Percentiles rank a stretch among this genome's conserved stretches.
Conservation (phyloP, 1,140 invertebrate species). For the Daktulosphaira vitifoliae region DNA sequence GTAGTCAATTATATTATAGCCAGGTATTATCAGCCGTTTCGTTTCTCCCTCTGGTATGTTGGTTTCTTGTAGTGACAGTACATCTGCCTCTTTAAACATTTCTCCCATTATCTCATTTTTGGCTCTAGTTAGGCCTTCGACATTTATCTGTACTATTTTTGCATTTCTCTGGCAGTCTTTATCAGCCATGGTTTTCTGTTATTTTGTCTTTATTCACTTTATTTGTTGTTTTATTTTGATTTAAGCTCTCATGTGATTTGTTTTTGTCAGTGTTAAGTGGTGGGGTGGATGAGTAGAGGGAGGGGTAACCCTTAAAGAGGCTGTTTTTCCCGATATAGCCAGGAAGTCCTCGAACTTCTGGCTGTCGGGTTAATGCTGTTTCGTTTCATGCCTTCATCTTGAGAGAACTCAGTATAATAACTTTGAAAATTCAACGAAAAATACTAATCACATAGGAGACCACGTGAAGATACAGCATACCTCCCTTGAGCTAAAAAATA, state of each 20-base stretch:
- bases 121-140: background rate
- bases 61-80: background rate
- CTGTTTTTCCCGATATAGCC: background rate
- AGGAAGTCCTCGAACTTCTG: no score
- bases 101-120: background rate
- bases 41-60: background rate
- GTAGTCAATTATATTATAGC: background rate
- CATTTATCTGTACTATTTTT: background rate
- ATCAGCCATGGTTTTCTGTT: background rate
- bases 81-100: background rate
- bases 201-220: background rate
- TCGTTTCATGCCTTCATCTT: no score
- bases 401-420: no score
- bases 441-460: no score
- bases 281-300: no score
- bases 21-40: background rate
- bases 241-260: background rate
- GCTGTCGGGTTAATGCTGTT: no score
- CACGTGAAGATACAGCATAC: no score
- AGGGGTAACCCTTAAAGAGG: background rate
- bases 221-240: background rate
- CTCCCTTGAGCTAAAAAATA: no score
- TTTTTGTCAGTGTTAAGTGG: no score
- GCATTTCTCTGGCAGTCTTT: background rate
- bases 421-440: no score